phyloP scores from a whole-genome alignment of 2,888 invertebrate genomes.

The Glaucopsyche alexis region DNA sequence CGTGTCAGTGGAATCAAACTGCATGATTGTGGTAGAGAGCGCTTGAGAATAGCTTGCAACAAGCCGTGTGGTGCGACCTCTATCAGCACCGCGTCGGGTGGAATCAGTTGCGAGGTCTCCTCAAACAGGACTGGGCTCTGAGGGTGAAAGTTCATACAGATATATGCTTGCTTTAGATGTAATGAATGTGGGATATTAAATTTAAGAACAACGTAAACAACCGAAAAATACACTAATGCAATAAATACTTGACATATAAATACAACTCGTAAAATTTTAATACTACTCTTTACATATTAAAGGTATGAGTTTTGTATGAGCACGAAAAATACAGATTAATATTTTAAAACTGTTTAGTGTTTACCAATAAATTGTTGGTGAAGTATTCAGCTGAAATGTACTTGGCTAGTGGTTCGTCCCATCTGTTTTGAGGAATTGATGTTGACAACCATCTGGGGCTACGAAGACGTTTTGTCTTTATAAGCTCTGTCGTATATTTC shows the following conservation, averaged over 20 bases:
- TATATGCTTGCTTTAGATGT: background rate
- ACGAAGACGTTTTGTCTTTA: conserved; percentile 82
- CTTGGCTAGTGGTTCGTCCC: conserved; percentile 46
- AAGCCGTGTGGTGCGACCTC: background rate
- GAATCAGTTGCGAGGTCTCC: background rate
- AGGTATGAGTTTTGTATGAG: no score
- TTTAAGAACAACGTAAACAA: no score
- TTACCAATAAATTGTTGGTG: conserved; percentile 86
- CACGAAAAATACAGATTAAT: no score
- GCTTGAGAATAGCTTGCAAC: background rate
- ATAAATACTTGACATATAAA: no score
- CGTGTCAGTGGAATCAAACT: background rate
- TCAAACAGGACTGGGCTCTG: background rate
- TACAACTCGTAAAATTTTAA: no score
- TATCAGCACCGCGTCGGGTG: background rate
- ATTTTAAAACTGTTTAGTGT: no score
- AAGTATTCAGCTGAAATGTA: conserved; percentile 87
- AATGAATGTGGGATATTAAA: background rate
- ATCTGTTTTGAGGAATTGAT: conserved; percentile 82
- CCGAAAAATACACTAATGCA: no score
- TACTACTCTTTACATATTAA: no score
- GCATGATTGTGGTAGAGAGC: background rate
- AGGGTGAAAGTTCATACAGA: background rate
- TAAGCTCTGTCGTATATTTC: conserved; percentile 79
- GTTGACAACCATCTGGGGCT: conserved; percentile 90